Conservation (phyloP, 2,113 vertebrate species). For the Brienomyrus brachyistius region DNA sequence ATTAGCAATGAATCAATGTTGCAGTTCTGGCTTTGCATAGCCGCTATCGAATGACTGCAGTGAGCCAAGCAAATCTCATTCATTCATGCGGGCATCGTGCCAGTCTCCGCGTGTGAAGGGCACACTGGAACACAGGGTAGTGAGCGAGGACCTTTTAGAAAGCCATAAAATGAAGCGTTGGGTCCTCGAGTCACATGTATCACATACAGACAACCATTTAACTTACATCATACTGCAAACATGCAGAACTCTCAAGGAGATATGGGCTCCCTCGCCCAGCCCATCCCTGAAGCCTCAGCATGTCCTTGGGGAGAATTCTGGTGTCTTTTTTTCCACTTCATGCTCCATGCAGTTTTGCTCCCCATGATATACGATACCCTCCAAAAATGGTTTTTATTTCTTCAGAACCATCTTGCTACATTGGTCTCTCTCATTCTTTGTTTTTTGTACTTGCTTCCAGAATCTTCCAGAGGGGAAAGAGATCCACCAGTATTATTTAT, state of each 20-base stretch:
- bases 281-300: background rate
- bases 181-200: background rate
- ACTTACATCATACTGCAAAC: background rate
- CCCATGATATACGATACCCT: background rate
- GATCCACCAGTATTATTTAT: background rate
- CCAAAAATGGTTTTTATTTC: background rate
- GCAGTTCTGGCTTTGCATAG: constrained; percentile 16
- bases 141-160: background rate
- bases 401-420: background rate
- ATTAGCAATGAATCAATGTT: constrained; percentile 15
- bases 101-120: constrained; percentile 24
- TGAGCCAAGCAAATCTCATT: constrained; percentile 5
- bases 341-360: background rate
- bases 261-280: background rate
- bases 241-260: background rate
- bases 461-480: background rate
- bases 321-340: background rate
- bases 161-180: background rate
- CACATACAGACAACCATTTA: background rate
- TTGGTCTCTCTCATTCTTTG: background rate
- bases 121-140: background rate
- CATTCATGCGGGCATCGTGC: constrained; percentile 23
- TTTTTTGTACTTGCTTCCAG: background rate
- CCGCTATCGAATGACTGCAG: background rate
- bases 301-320: background rate